phyloP scores from a whole-genome alignment of 2,888 invertebrate species.

The Phaedon cochleariae region DNA sequence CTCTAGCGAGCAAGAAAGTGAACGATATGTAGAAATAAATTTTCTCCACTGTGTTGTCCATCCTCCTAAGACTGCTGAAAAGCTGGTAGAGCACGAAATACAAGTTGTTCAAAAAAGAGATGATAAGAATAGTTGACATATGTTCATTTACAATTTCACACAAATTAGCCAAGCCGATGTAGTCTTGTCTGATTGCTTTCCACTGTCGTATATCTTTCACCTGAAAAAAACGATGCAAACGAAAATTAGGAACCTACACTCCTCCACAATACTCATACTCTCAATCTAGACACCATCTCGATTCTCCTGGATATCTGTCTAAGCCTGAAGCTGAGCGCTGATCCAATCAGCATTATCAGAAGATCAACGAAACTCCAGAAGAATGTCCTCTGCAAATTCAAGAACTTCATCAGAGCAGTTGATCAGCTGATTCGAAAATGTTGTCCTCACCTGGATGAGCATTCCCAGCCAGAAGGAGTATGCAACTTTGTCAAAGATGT shows the following conservation, averaged over 20 bases:
- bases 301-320: slow-evolving; percentile 39
- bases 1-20: slow-evolving; percentile 56
- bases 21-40: slow-evolving; percentile 54
- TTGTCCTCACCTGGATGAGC: slow-evolving; percentile 37
- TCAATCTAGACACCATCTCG: slow-evolving; percentile 22
- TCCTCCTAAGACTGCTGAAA: slow-evolving; percentile 68
- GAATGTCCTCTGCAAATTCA: slow-evolving; percentile 44
- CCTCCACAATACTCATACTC: slow-evolving; percentile 36
- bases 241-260: background rate
- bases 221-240: slow-evolving; percentile 28
- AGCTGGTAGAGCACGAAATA: slow-evolving; percentile 78
- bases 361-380: slow-evolving; percentile 45
- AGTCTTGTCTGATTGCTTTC: slow-evolving; percentile 41
- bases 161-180: slow-evolving; percentile 35
- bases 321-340: slow-evolving; percentile 38
- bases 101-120: slow-evolving; percentile 75
- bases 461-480: slow-evolving; percentile 40
- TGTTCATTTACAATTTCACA: slow-evolving; percentile 67
- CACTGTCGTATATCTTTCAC: slow-evolving; percentile 36
- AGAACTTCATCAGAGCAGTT: slow-evolving; percentile 30
- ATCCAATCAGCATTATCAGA: slow-evolving; percentile 42
- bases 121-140: slow-evolving; percentile 70
- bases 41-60: slow-evolving; percentile 46
- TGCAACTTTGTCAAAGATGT: slow-evolving; percentile 34
- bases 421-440: background rate